Percentiles rank a stretch among this genome's conserved stretches.
phyloP scores from a whole-genome alignment of 2,797 vertebrate genomes.

The Simalia tracyae region DNA sequence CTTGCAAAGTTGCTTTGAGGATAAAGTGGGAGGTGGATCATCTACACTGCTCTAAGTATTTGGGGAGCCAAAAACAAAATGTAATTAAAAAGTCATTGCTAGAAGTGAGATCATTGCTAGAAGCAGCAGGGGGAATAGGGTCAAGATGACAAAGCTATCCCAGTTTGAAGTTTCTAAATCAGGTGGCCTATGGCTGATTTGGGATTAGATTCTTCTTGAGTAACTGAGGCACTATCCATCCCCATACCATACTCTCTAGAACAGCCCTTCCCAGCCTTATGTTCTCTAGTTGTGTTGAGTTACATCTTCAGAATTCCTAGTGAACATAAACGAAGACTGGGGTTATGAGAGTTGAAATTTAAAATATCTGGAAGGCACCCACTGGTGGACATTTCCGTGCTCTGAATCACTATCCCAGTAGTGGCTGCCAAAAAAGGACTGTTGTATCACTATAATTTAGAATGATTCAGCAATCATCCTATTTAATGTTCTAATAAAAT shows the following conservation, averaged over 20 bases:
- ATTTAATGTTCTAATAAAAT: conserved; percentile 2
- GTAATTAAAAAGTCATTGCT: not conserved
- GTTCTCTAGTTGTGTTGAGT: not conserved
- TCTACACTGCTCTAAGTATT: not conserved
- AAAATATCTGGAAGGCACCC: not conserved
- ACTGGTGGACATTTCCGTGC: not conserved
- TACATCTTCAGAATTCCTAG: not conserved
- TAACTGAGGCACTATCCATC: not conserved
- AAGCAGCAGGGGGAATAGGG: too few species aligned
- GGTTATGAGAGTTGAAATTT: not conserved
- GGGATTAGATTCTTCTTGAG: not conserved
- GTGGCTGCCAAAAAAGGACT: not conserved
- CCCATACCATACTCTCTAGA: not conserved
- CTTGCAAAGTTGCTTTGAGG: not conserved
- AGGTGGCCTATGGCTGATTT: not conserved
- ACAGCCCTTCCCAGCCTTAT: not conserved
- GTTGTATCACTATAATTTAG: not conserved
- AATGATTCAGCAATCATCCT: not conserved
- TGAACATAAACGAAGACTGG: not conserved
- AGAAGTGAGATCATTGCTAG: not conserved
- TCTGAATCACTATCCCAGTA: not conserved
- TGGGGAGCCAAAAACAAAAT: not conserved
- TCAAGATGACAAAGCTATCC: not conserved
- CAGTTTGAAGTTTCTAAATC: not conserved
- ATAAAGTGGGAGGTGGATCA: not conserved